These are phyloP conservation scores for Gobio gobio DNA, from an alignment of 2,113 vertebrate species.

Conservation along the genomic window DNA sequence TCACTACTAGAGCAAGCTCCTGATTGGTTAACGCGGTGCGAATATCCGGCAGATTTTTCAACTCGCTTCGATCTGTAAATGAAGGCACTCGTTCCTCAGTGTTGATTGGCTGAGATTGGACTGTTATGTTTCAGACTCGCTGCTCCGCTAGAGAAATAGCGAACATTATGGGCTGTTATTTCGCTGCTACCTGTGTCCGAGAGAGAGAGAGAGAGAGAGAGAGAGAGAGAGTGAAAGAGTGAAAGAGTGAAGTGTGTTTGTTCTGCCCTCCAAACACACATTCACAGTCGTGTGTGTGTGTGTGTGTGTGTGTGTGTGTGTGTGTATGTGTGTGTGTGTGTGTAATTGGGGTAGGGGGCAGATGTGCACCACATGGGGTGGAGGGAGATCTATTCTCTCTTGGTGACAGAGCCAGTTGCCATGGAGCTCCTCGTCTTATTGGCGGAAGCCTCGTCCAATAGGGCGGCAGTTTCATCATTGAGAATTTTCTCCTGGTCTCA, in stretches of 20 bases:
- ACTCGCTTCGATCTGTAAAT: no score
- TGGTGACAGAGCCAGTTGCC: slow-evolving; percentile 90
- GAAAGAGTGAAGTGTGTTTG: slow-evolving; percentile 25
- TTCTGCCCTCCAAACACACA: slow-evolving; percentile 38
- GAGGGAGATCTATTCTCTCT: slow-evolving; percentile 79
- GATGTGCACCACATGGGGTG: slow-evolving; percentile 66
- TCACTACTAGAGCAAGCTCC: no score
- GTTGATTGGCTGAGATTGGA: neutral
- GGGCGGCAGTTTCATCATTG: slow-evolving; percentile 80
- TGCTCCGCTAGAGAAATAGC: neutral
- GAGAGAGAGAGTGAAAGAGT: neutral
- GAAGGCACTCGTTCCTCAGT: neutral
- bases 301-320: slow-evolving; percentile 39
- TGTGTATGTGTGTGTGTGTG: slow-evolving; percentile 51
- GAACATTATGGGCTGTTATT: slow-evolving; percentile 6
- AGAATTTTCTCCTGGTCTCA: slow-evolving; percentile 75
- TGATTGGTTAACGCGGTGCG: no score
- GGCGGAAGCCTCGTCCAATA: slow-evolving; percentile 83
- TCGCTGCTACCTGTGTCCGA: slow-evolving; percentile 2
- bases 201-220: slow-evolving; percentile 26
- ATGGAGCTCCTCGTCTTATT: slow-evolving; percentile 86
- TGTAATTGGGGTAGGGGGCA: slow-evolving; percentile 67
- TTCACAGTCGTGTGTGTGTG: slow-evolving; percentile 47
- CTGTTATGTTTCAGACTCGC: neutral
- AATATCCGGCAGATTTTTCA: no score